Base-by-base conservation (phyloP, 2,888 invertebrate species). In the Troilus luridus region DNA sequence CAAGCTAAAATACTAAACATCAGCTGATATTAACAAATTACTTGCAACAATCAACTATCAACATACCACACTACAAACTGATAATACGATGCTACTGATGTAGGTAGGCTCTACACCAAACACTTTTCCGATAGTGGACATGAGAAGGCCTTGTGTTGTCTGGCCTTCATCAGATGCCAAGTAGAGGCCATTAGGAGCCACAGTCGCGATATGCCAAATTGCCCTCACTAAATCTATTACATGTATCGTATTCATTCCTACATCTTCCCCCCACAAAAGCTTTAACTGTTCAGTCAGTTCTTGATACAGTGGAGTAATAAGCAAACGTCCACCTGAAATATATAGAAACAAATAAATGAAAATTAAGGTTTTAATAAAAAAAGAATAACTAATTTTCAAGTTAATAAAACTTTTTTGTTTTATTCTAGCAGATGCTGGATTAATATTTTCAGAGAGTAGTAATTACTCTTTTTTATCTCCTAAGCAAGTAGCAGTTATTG, bases 271-370 rank as follows among this genome's bases (percentile, higher is more conserved):
- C 98, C 98, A 98, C 54, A 98, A 95, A 64, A 98, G 95, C 94
- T 98, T 98, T 98, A 98, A 98, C 92, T 97, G 97, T 94, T 98
- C 98, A 67, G 96, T 96, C 60, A 98, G 95, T 93, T 98, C 96
- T 94, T 97, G 98, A 94, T 98, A 98, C 92, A 98, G 96, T 72
- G 97, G 97, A 91, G 98, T 98, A 93, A 98, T 96, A 64, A 98
- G 96, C 91, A 98, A 95, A 88, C 98, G 96, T 0, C 98, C 98
- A 92, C 97, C 98, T 98, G 94, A 21, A 94, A 94, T 92, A 88
- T 24, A 77, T 24, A 67, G 10, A 27, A 5, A 24, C 12, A 0
- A 67, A 41, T 41, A 41, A 41, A 41, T 41, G 41, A 41, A 41
- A 41, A 41, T 41, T 41, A 5, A 41, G 41, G 64, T 11, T 6